Evolutionary conservation across 1,140 invertebrate genomes (phyloP).

Genomic region (Drosophila teissieri): DNA sequence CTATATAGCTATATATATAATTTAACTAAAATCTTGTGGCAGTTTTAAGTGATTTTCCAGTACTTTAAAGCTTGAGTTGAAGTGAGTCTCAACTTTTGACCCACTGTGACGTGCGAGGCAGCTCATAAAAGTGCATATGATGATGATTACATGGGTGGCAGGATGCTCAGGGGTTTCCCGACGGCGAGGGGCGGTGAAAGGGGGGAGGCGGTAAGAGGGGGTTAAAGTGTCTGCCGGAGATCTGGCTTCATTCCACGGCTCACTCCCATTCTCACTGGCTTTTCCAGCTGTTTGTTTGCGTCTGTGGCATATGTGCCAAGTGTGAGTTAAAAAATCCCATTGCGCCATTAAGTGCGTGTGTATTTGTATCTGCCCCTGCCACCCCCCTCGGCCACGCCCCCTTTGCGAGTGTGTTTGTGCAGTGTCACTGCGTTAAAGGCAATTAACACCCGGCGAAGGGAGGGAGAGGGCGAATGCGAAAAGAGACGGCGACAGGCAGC

Average conservation of each 20-base stretch:
- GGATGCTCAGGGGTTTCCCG: conserved; percentile 22
- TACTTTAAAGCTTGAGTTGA: no score
- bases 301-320: conserved; percentile 64
- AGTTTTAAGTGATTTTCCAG: no score
- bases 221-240: conserved; percentile 31
- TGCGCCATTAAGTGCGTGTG: conserved; percentile 70
- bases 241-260: conserved; percentile 3
- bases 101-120: conserved; percentile 29
- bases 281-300: conserved; percentile 49
- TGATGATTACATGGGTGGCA: conserved; percentile 51
- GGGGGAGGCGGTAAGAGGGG: background rate
- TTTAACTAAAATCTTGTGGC: no score
- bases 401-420: conserved; percentile 52
- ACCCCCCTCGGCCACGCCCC: background rate
- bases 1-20: no score
- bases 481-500: conserved; percentile 4
- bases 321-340: conserved; percentile 49
- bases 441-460: conserved; percentile 59
- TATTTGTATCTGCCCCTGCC: conserved; percentile 27
- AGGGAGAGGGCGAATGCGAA: conserved; percentile 9
- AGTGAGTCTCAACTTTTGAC: no score
- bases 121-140: conserved; percentile 59
- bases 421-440: conserved; percentile 75
- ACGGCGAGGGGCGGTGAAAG: no score
- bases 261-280: background rate